Evolutionary conservation across 1,140 invertebrate genomes (phyloP), one percentile per base, ranked within the genome.

Genomic region (Danaus melanippus): DNA sequence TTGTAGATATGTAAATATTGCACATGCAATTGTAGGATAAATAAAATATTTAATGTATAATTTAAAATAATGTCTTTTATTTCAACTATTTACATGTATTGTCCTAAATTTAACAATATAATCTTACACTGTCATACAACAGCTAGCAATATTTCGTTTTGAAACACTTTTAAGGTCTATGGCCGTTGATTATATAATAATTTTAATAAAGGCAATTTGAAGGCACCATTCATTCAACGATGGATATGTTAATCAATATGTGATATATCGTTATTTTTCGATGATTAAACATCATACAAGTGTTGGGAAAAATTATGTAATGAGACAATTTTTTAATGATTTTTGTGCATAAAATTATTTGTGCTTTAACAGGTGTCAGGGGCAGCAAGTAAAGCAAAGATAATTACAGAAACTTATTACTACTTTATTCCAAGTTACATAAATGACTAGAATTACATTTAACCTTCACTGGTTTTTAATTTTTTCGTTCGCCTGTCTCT

Each of bases 1-100:
- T 56, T 61, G 54, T 49, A 49, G 12, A 53, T 53, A 53, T 66
- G 63, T 68, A 64, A 48, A 66, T 58, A 40, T 60, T 51, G 54
- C 45, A 4, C 21, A 32, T 62, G 21, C 69, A 66, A 64, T 67
- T 66, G 62, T 58, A 64, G 46, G 55, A 48, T 32, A 73, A 79
- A 70, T 74, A 74, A 84, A 76, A 79, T 56, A 54, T 48, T 45
- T 60, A 50, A 50, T 48, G 55, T 75, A 72, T 70, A 62, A 67
- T 79, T 82, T 79, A 81, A 79, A 79, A 80, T 80, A 81, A 78
- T 82, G 81, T 83, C 79, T 84, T 84, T 81, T 84, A 83, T 81
- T 74, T 76, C 62, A 64, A 70, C 65, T 72, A 76, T 72, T 74
- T 67, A 71, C 71, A 71, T 62, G 53, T 73, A 75, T 75, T 71